Evolutionary conservation across 2,113 vertebrate species (phyloP).

Genomic region (Peromyscus polionotus): DNA sequence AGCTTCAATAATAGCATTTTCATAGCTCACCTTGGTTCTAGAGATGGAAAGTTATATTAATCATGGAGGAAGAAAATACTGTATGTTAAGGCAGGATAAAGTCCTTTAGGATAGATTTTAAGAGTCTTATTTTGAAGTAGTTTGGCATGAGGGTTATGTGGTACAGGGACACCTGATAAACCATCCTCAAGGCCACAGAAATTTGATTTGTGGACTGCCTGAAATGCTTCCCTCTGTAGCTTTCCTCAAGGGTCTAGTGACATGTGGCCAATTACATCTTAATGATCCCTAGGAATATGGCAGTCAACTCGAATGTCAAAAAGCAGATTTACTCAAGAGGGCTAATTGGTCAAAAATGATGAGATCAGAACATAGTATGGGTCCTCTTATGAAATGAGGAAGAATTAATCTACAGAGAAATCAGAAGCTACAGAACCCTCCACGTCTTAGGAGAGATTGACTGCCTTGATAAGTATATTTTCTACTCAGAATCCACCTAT

Average conservation of each 20-base stretch:
- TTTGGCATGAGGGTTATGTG: neutral
- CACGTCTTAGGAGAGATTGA: neutral
- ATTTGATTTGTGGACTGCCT: neutral
- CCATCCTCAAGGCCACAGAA: neutral
- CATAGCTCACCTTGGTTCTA: slow-evolving; percentile 26
- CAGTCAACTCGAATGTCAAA: neutral
- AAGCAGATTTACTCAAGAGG: neutral
- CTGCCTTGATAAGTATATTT: neutral
- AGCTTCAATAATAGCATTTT: slow-evolving; percentile 29
- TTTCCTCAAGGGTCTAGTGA: neutral
- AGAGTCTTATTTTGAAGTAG: neutral
- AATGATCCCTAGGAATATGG: neutral
- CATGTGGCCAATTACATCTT: neutral
- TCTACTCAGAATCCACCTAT: neutral
- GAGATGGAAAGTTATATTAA: slow-evolving; percentile 32
- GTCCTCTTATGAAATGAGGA: neutral
- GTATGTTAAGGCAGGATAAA: neutral
- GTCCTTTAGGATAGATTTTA: neutral
- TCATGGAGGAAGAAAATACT: neutral
- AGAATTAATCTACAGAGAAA: neutral
- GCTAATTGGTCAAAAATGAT: neutral
- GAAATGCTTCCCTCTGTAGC: neutral
- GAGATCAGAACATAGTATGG: neutral
- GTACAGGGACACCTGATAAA: neutral
- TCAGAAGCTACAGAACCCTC: neutral